These are phyloP conservation scores for Temnothorax curvispinosus DNA, from an alignment of 1,140 invertebrate species.

Conservation along the genomic window DNA sequence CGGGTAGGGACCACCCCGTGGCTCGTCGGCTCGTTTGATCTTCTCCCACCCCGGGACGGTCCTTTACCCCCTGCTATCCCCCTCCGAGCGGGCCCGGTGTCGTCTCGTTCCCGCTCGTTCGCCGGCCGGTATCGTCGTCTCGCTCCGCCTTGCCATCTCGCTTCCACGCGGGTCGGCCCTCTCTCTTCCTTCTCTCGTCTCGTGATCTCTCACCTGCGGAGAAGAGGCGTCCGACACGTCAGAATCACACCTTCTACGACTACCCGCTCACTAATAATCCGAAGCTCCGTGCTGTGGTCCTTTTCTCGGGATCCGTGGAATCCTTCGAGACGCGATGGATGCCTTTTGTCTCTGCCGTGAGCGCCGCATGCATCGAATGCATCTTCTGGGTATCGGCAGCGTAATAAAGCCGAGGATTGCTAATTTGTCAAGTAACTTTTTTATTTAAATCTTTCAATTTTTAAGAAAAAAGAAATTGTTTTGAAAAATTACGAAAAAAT, in stretches of 20 bases:
- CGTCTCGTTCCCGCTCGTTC: constrained; percentile 49
- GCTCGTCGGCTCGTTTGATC: constrained; percentile 86
- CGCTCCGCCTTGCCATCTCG: neutral
- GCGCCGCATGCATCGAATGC: constrained; percentile 7
- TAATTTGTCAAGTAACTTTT: neutral
- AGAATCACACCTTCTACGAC: constrained; percentile 85
- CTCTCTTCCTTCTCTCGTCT: constrained; percentile 50
- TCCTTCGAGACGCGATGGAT: constrained; percentile 56
- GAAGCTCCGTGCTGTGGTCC: constrained; percentile 70
- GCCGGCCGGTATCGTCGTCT: constrained; percentile 28
- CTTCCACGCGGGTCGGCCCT: constrained; percentile 15
- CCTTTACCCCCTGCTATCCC: constrained; percentile 63
- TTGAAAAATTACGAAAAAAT: neutral
- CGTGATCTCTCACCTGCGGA: constrained; percentile 81
- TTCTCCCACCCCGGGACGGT: constrained; percentile 81
- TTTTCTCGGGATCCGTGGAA: constrained; percentile 72
- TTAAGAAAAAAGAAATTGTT: neutral
- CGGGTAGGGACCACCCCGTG: constrained; percentile 86
- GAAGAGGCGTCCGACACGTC: constrained; percentile 82
- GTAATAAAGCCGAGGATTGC: constrained; percentile 21
- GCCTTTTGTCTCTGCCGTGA: constrained; percentile 67
- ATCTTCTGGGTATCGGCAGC: constrained; percentile 36
- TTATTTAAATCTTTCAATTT: neutral
- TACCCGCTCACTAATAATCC: constrained; percentile 81
- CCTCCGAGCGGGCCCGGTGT: constrained; percentile 36